Percentiles rank a stretch among this genome's conserved stretches.
These are phyloP conservation scores for Triplophysa dalaica DNA, from an alignment of 2,113 vertebrate genomes.

Conservation along the genomic window DNA sequence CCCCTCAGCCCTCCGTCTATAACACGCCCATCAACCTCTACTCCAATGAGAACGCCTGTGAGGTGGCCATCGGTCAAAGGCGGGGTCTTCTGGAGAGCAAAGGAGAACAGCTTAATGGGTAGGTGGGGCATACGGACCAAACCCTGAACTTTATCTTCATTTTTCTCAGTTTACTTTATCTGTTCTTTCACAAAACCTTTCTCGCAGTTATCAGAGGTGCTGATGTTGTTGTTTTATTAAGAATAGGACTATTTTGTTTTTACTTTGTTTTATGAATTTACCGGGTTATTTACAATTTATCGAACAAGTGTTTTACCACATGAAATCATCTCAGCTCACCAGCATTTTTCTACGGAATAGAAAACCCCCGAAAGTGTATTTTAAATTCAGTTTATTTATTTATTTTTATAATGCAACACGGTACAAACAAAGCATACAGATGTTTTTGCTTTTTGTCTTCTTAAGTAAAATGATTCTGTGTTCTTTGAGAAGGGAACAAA, in stretches of 20 bases:
- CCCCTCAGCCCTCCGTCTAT: constrained; percentile 84
- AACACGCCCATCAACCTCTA: constrained; percentile 80
- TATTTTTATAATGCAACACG: no score
- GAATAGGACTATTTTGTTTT: neutral
- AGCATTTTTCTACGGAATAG: neutral
- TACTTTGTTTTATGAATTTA: no score
- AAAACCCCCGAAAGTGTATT: no score
- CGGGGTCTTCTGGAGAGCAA: constrained; percentile 86
- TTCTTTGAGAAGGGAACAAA: neutral
- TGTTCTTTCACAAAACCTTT: neutral
- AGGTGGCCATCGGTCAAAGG: constrained; percentile 85
- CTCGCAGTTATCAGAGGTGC: neutral
- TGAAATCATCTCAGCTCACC: no score
- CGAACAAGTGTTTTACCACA: no score
- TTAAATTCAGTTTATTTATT: no score
- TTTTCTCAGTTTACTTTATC: constrained; percentile 11
- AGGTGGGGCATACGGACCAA: constrained; percentile 68
- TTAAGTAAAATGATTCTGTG: no score
- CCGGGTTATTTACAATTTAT: neutral
- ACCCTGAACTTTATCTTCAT: constrained; percentile 20
- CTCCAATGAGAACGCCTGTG: constrained; percentile 78
- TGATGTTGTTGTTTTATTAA: neutral
- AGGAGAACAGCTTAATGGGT: constrained; percentile 89
- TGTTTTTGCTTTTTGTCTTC: no score
- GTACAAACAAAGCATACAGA: no score